Conservation (phyloP, 2,888 invertebrate species). For the Lasioglossum villosulum region DNA sequence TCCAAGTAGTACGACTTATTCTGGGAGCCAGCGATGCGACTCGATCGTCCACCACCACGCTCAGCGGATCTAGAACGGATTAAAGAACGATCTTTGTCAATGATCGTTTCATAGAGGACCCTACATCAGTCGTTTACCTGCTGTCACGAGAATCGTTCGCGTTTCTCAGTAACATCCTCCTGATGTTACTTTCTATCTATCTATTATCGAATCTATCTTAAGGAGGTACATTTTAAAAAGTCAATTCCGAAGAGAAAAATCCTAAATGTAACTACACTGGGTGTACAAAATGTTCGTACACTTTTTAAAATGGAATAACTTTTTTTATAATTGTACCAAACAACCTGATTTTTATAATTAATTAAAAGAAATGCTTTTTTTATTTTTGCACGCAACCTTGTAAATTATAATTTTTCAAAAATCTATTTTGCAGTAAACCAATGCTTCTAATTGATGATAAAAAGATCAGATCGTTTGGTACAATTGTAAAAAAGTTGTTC, state of each 20-base stretch:
- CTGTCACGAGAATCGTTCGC: background rate
- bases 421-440: no score
- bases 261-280: no score
- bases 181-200: background rate
- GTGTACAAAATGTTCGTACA: no score
- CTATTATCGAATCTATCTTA: background rate
- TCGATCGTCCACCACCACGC: slow-evolving; percentile 15
- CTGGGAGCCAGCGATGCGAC: slow-evolving; percentile 39
- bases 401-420: no score
- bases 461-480: no score
- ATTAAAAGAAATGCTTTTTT: no score
- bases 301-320: no score
- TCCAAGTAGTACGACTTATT: slow-evolving; percentile 61
- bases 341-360: no score
- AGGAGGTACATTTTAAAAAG: background rate
- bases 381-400: no score
- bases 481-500: no score
- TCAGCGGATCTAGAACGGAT: slow-evolving; percentile 37
- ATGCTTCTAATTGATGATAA: no score
- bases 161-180: background rate
- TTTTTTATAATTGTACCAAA: no score
- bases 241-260: background rate
- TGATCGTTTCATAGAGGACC: slow-evolving; percentile 1
- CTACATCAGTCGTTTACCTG: background rate
- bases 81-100: slow-evolving; percentile 29